Conservation (phyloP, 2,113 vertebrate species). For the Taurulus bubalis region DNA sequence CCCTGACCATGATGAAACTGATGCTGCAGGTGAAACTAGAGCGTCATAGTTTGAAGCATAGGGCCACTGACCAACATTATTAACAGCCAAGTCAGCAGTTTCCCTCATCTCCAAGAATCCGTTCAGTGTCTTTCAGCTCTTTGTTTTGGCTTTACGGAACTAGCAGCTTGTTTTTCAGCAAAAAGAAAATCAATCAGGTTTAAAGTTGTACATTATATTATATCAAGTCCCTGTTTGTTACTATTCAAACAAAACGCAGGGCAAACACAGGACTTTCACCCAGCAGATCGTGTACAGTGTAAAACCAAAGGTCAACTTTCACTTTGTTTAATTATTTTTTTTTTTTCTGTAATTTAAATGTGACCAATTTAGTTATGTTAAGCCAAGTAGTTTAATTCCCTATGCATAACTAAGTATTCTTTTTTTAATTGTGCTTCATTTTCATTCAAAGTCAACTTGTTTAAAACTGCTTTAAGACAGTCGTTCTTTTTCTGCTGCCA, state of each 20-base stretch:
- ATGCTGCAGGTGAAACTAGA: background rate
- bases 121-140: background rate
- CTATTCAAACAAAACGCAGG: background rate
- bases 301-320: background rate
- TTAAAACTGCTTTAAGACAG: background rate
- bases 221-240: background rate
- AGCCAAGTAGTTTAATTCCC: no score
- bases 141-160: background rate
- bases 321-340: no score
- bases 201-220: background rate
- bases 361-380: no score
- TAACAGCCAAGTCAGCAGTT: background rate
- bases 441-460: background rate
- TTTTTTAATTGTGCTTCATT: background rate
- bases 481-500: background rate
- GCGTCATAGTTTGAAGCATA: background rate
- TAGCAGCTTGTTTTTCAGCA: background rate
- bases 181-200: background rate
- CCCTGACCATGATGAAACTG: no score
- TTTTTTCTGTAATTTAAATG: no score
- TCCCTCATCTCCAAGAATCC: background rate
- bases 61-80: background rate
- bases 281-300: background rate
- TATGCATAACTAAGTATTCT: no score
- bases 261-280: background rate